A percentile compares a stretch with the other conserved stretches of the same genome.
These are phyloP conservation scores for Hypsibius dujardini DNA, from an alignment of 1,140 invertebrate species.

Conservation along the genomic window DNA sequence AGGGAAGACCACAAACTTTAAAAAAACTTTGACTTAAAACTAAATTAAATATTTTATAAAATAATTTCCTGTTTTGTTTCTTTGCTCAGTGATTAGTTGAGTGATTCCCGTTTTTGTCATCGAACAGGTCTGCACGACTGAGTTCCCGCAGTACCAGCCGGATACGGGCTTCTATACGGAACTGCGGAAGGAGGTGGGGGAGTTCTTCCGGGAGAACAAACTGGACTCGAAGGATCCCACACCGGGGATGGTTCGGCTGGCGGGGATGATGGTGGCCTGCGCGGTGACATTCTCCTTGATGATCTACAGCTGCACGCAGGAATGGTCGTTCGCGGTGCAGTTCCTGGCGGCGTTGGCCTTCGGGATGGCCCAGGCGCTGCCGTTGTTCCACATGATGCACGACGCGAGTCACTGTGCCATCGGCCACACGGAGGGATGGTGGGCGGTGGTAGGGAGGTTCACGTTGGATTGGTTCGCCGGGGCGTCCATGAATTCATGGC, in stretches of 20 bases:
- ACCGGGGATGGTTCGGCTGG: not conserved
- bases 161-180: not conserved
- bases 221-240: not conserved
- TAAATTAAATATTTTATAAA: too few species aligned
- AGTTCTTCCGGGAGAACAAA: slow-evolving; percentile 1
- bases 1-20: too few species aligned
- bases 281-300: not conserved
- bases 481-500: slow-evolving; percentile 1
- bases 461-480: not conserved
- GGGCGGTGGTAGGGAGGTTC: not conserved
- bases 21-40: too few species aligned
- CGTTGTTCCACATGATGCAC: not conserved
- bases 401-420: slow-evolving; percentile 4
- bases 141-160: slow-evolving; percentile 1
- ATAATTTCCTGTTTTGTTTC: too few species aligned
- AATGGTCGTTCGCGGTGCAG: not conserved
- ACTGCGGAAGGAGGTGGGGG: not conserved
- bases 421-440: not conserved
- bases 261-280: not conserved
- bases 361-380: not conserved
- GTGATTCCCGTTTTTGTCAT: too few species aligned
- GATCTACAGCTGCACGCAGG: not conserved
- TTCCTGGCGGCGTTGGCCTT: not conserved
- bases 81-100: too few species aligned
- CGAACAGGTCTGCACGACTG: not conserved